Conservation (phyloP, 1,140 invertebrate genomes). For the Saccostrea glomerata region DNA sequence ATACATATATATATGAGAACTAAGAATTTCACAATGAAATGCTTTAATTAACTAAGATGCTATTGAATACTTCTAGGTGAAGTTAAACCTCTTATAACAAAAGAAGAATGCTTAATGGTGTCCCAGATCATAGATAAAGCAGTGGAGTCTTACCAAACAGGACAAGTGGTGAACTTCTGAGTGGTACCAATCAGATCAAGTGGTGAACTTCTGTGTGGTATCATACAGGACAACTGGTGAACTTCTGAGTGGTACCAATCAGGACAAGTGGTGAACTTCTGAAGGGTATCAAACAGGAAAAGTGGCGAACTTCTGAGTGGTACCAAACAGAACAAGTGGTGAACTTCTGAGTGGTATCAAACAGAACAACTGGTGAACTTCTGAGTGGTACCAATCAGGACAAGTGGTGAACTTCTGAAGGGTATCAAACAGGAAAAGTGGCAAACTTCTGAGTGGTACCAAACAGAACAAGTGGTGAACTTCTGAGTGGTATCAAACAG, state of each 20-base stretch:
- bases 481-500: conserved; percentile 25
- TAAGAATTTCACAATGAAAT: too few species aligned
- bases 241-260: conserved; percentile 57
- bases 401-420: not conserved
- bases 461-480: not conserved
- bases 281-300: not conserved
- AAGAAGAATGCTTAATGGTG: conserved; percentile 57
- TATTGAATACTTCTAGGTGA: conserved; percentile 46
- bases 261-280: conserved; percentile 1
- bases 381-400: conserved; percentile 49
- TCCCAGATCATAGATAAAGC: conserved; percentile 58
- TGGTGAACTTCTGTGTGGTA: not conserved
- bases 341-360: conserved; percentile 35
- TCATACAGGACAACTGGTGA: not conserved
- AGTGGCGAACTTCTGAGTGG: conserved; percentile 35
- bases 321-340: not conserved
- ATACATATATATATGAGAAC: too few species aligned
- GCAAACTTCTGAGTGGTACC: conserved; percentile 37
- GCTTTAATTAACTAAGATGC: not conserved
- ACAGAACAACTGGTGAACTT: not conserved
- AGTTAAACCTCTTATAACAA: conserved; percentile 51
- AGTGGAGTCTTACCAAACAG: conserved; percentile 55
- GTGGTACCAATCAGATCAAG: not conserved
- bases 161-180: conserved; percentile 49
- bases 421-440: not conserved